These are phyloP conservation scores for Paralvinella palmiformis DNA, from an alignment of 1,140 invertebrate species.

Conservation along the genomic window DNA sequence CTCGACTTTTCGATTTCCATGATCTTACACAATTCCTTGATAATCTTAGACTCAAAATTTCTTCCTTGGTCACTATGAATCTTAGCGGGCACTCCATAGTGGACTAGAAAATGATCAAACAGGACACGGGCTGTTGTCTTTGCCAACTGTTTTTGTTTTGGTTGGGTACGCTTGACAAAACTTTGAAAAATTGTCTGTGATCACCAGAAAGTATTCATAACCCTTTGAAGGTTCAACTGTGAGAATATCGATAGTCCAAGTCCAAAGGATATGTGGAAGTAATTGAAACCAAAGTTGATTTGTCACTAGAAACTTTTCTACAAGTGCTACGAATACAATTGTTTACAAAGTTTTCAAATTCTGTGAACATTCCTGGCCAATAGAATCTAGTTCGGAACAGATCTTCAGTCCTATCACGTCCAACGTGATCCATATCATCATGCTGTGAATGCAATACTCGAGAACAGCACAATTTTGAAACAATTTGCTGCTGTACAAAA, in stretches of 20 bases:
- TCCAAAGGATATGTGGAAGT: not conserved
- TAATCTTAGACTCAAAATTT: constrained; percentile 25
- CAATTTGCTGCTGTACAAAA: not conserved
- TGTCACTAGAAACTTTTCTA: not conserved
- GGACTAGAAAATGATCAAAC: constrained; percentile 35
- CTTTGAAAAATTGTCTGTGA: constrained; percentile 47
- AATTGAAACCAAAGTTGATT: not conserved
- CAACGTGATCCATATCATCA: not conserved
- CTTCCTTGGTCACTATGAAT: constrained; percentile 44
- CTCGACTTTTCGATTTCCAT: constrained; percentile 22
- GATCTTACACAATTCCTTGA: constrained; percentile 23
- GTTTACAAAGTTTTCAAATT: too few species aligned
- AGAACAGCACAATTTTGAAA: not conserved
- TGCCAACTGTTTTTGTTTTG: constrained; percentile 44
- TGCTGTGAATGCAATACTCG: not conserved
- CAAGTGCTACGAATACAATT: not conserved
- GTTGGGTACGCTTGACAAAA: constrained; percentile 42
- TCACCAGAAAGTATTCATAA: constrained; percentile 34
- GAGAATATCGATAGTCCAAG: not conserved
- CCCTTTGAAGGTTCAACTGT: not conserved
- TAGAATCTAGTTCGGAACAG: not conserved
- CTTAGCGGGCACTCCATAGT: constrained; percentile 42
- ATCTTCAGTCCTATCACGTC: not conserved
- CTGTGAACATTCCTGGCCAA: not conserved
- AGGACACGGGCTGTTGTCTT: constrained; percentile 41